These are phyloP conservation scores for Orthosia cruda DNA, from an alignment of 2,888 invertebrate species.

Conservation along the genomic window DNA sequence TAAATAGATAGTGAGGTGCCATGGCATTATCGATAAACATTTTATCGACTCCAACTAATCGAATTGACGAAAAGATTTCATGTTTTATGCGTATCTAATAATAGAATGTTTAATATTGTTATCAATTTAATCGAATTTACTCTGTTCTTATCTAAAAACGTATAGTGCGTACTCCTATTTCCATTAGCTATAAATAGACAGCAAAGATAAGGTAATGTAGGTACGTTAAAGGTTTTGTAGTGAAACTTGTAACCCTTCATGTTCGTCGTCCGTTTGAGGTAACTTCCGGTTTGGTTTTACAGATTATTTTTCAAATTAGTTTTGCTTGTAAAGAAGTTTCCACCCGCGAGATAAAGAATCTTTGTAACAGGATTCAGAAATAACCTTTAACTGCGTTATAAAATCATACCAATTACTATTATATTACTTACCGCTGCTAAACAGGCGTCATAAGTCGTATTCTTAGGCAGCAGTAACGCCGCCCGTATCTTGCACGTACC, in stretches of 20 bases:
- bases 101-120: constrained; percentile 58
- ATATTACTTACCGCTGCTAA: constrained; percentile 88
- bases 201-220: constrained; percentile 33
- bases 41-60: constrained; percentile 61
- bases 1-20: constrained; percentile 58
- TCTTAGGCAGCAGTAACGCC: constrained; percentile 93
- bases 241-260: not conserved
- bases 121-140: constrained; percentile 64
- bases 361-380: not conserved
- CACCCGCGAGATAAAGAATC: not conserved
- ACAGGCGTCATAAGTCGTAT: constrained; percentile 90
- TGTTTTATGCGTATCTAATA: constrained; percentile 43
- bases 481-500: constrained; percentile 93
- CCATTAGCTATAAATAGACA: constrained; percentile 59
- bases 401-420: not conserved
- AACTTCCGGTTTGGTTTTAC: not conserved
- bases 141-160: constrained; percentile 55
- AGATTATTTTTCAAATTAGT: not conserved
- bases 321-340: not conserved
- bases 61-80: constrained; percentile 57
- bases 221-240: not conserved
- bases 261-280: not conserved
- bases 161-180: constrained; percentile 54
- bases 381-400: not conserved
- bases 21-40: constrained; percentile 56